Percentiles rank a stretch among this genome's conserved stretches.
phyloP scores from a whole-genome alignment of 2,888 invertebrate species.

The Unio pictorum region DNA sequence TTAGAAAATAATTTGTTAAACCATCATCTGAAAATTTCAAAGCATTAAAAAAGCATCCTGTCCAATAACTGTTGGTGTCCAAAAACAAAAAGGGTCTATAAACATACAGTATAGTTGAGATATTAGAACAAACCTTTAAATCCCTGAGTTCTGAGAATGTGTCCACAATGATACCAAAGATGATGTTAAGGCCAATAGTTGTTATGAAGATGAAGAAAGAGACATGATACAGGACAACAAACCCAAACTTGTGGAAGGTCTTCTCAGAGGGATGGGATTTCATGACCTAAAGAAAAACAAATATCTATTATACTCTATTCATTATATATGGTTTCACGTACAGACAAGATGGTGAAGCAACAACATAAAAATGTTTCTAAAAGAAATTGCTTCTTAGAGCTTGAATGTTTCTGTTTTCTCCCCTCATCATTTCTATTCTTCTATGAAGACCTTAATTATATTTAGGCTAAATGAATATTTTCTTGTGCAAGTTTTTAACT shows the following conservation, averaged over 20 bases:
- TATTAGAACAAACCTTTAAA: constrained; percentile 63
- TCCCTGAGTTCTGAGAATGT: constrained; percentile 72
- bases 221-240: constrained; percentile 69
- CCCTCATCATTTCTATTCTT: too few species aligned
- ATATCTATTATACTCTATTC: background rate
- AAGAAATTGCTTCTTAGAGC: too few species aligned
- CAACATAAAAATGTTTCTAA: too few species aligned
- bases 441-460: background rate
- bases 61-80: too few species aligned
- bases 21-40: background rate
- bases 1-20: background rate
- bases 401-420: too few species aligned
- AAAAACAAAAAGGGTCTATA: too few species aligned
- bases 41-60: background rate
- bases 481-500: too few species aligned
- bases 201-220: constrained; percentile 72
- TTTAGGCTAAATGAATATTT: background rate
- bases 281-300: constrained; percentile 42
- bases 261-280: constrained; percentile 58
- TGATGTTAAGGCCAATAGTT: constrained; percentile 72
- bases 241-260: constrained; percentile 66
- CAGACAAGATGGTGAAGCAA: too few species aligned
- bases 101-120: too few species aligned
- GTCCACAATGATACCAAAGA: constrained; percentile 72
- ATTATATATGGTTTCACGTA: too few species aligned